Conservation (phyloP, 2,113 vertebrate genomes). For the Myotis lucifugus region DNA sequence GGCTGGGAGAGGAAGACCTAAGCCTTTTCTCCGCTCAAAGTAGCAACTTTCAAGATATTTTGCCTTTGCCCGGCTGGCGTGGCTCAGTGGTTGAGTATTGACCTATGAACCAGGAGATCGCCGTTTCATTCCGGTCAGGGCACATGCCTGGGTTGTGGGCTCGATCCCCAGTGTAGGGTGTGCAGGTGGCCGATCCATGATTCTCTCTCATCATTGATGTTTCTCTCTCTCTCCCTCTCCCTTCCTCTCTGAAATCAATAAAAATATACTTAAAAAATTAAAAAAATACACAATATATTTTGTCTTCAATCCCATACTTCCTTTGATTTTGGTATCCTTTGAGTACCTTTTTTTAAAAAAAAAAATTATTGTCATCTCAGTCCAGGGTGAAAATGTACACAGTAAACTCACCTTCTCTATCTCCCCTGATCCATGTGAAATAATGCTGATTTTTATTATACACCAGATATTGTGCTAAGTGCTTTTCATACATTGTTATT, state of each 20-base stretch:
- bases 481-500: background rate
- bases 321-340: background rate
- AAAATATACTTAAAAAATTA: too few species aligned
- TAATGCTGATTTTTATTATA: background rate
- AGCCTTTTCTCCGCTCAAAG: background rate
- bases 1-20: background rate
- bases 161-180: too few species aligned
- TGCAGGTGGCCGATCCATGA: too few species aligned
- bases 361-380: background rate
- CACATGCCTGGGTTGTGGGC: too few species aligned
- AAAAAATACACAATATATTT: background rate
- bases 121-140: too few species aligned
- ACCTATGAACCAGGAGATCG: too few species aligned
- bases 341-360: background rate
- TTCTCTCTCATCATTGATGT: too few species aligned
- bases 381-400: background rate
- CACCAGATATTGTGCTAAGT: background rate
- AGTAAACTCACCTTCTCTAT: background rate
- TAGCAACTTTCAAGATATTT: background rate
- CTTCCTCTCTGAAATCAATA: too few species aligned
- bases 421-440: background rate
- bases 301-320: background rate
- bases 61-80: background rate
- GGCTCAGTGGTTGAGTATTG: too few species aligned
- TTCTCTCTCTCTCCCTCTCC: too few species aligned